Evolutionary conservation across 2,113 vertebrate species (phyloP), one percentile per base, ranked within the genome.

Genomic region (Oryzias melastigma): DNA sequence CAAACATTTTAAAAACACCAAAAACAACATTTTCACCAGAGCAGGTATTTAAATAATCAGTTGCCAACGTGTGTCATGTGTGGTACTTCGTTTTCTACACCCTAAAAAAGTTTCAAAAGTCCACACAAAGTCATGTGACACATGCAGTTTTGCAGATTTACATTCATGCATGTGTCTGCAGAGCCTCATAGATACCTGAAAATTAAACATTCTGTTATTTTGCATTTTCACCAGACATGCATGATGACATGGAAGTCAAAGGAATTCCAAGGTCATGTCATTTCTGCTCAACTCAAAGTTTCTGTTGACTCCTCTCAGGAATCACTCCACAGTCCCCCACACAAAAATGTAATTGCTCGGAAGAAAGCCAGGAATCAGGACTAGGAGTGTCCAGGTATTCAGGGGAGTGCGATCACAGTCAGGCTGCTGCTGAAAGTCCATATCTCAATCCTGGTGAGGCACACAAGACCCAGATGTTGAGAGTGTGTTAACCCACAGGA

Each of bases 391-490:
- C 63, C 69, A 75, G 43, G 41, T 22, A 51, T 87, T 81, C 79
- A 75, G 29, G 71, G 75, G 71, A 82, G 75, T 83, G 68, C 14
- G 58, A 65, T 87, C 83, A 83, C 69, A 45, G 69, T 24, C 65
- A 62, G 77, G 35, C 59, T 60, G 73, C 71, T 47, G 82, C 70
- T 83, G 80, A 85, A 82, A 86, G 72, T 55, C 13, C 77, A 58
- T 77, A 78, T 84, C 77, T 80, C 70, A 80, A 47, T 18, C 7
- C 71, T 67, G 35, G 64, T 43, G 66, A 59, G 41, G 65, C 65
- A 83, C 73, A 66, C 50, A 20, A 62, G 58, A 60, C 73, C 75
- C 78, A 65, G 27, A 60, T 18, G 70, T 14, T 49, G 41, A 2
- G 45, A n/a, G 16, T 42, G 51, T n/a, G 4, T 8, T 7, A 17